Conservation (phyloP, 2,888 invertebrate genomes). For the Meandrusa payeni region DNA sequence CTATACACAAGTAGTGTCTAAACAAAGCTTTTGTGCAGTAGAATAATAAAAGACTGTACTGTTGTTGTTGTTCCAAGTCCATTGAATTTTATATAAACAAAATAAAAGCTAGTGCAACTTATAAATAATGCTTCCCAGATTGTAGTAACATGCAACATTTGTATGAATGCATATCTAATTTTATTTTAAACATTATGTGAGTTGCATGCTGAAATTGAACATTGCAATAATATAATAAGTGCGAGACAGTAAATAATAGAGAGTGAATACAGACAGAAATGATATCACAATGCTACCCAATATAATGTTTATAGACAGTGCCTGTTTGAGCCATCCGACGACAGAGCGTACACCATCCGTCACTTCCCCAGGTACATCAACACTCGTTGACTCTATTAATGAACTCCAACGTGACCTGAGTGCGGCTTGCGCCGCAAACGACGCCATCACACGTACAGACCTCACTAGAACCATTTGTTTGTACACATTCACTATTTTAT, state of each 20-base stretch:
- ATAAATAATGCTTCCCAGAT: background rate
- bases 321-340: constrained; percentile 92
- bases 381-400: constrained; percentile 85
- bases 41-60: too few species aligned
- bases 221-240: constrained; percentile 2
- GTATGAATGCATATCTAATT: constrained; percentile 3
- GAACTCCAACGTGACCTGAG: constrained; percentile 87
- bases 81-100: too few species aligned
- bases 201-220: constrained; percentile 9
- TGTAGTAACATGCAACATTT: constrained; percentile 18
- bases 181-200: background rate
- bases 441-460: constrained; percentile 79
- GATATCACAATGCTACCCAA: constrained; percentile 9
- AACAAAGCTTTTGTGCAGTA: too few species aligned
- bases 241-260: constrained; percentile 3
- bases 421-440: constrained; percentile 86
- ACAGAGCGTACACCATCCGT: constrained; percentile 88
- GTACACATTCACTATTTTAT: constrained; percentile 1
- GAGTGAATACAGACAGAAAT: background rate
- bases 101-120: too few species aligned
- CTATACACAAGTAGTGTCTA: too few species aligned
- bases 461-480: constrained; percentile 59
- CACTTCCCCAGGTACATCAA: constrained; percentile 84
- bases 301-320: constrained; percentile 42
- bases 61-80: too few species aligned